Evolutionary conservation across 2,888 invertebrate genomes (phyloP).

Genomic region (Zaprionus lineosus): DNA sequence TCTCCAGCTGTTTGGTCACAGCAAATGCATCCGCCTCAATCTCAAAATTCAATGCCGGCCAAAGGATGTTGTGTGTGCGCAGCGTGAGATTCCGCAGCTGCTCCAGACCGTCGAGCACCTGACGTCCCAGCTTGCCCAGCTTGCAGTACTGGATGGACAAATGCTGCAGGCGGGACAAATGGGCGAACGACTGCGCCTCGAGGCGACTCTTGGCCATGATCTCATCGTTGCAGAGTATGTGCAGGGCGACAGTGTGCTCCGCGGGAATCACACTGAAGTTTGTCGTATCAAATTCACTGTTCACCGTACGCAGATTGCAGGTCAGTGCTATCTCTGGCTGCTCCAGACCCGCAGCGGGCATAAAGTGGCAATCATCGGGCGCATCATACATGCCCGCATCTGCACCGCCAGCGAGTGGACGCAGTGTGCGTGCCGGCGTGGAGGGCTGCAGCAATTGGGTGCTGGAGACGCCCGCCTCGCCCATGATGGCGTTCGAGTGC

Average conservation of each 20-base stretch:
- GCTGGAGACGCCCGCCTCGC: slow-evolving; percentile 77
- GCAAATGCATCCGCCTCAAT: slow-evolving; percentile 91
- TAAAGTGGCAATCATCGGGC: slow-evolving; percentile 89
- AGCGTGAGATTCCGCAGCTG: slow-evolving; percentile 93
- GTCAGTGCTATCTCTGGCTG: slow-evolving; percentile 89
- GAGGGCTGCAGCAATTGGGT: slow-evolving; percentile 69
- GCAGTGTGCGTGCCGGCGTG: slow-evolving; percentile 52
- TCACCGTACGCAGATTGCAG: slow-evolving; percentile 91
- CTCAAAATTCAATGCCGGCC: slow-evolving; percentile 93
- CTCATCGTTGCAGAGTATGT: slow-evolving; percentile 91
- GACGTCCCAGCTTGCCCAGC: slow-evolving; percentile 91
- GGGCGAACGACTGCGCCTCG: slow-evolving; percentile 90
- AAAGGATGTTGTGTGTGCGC: slow-evolving; percentile 91
- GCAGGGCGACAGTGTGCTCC: slow-evolving; percentile 90
- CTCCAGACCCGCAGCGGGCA: slow-evolving; percentile 77
- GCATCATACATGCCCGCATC: slow-evolving; percentile 86
- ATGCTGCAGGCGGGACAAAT: slow-evolving; percentile 90
- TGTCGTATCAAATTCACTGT: slow-evolving; percentile 93
- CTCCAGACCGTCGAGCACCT: slow-evolving; percentile 90
- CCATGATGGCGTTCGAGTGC: slow-evolving; percentile 80
- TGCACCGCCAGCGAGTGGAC: slow-evolving; percentile 45
- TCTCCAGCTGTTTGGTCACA: slow-evolving; percentile 90
- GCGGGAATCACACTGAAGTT: slow-evolving; percentile 94
- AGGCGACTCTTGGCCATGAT: slow-evolving; percentile 91
- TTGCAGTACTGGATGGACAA: slow-evolving; percentile 93